phyloP scores from a whole-genome alignment of 1,140 invertebrate genomes.

The Saccostrea glomerata region DNA sequence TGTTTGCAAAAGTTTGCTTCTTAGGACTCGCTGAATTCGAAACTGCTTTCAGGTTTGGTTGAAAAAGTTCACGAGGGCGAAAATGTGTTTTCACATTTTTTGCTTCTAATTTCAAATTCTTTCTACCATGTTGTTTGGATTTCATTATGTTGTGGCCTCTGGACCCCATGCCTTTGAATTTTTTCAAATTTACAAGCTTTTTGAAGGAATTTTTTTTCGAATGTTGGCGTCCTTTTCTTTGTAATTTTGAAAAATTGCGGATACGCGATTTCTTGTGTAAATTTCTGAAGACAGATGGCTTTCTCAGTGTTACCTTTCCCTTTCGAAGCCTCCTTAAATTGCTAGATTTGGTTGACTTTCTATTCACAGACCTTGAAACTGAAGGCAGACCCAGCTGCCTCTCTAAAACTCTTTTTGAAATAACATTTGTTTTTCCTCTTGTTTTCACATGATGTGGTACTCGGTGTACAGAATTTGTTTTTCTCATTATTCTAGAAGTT shows the following conservation, averaged over 20 bases:
- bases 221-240: too few species aligned
- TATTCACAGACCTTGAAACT: neutral
- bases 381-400: too few species aligned
- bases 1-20: neutral
- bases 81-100: neutral
- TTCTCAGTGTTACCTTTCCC: too few species aligned
- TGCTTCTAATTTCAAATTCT: neutral
- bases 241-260: too few species aligned
- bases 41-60: neutral
- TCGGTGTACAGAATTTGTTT: too few species aligned
- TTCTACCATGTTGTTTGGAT: neutral
- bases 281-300: too few species aligned
- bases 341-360: neutral
- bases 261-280: too few species aligned
- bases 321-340: neutral
- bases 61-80: neutral
- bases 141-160: neutral
- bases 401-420: too few species aligned
- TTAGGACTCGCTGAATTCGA: neutral
- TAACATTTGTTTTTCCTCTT: too few species aligned
- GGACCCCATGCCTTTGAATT: neutral
- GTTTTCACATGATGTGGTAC: too few species aligned
- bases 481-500: too few species aligned
- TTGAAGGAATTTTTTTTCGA: too few species aligned
- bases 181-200: neutral